A percentile compares a stretch with the other conserved stretches of the same genome.
Conservation (phyloP, 2,113 vertebrate genomes). For the Anguilla japonica region DNA sequence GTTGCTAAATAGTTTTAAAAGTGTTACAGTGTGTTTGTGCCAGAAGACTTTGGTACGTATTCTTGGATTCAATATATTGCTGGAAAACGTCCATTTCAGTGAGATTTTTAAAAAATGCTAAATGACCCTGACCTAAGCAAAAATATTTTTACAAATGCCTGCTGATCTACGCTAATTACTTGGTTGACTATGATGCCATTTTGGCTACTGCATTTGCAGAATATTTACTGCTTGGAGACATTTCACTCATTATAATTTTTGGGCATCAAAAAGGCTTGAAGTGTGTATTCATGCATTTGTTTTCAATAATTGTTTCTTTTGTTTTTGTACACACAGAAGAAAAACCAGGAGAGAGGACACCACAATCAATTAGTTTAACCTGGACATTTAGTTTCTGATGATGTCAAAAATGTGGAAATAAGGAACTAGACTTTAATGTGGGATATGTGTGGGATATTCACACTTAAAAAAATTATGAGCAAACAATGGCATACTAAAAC, state of each 20-base stretch:
- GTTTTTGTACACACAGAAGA: neutral
- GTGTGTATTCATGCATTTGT: neutral
- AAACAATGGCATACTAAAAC: no score
- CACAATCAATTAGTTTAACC: no score
- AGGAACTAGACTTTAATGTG: neutral
- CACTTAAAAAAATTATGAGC: no score
- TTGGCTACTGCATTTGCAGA: slow-evolving; percentile 24
- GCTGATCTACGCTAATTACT: slow-evolving; percentile 82
- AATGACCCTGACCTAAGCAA: slow-evolving; percentile 81
- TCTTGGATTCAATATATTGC: slow-evolving; percentile 85
- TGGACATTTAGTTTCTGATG: no score
- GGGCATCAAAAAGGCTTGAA: slow-evolving; percentile 37
- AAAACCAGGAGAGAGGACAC: no score
- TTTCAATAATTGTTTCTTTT: neutral
- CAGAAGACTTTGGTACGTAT: slow-evolving; percentile 87
- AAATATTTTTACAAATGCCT: slow-evolving; percentile 67
- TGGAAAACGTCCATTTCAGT: slow-evolving; percentile 81
- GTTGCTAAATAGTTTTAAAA: slow-evolving; percentile 94
- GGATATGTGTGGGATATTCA: neutral
- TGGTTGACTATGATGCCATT: slow-evolving; percentile 67
- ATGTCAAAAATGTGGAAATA: neutral
- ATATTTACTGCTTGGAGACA: slow-evolving; percentile 78
- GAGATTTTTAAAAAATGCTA: slow-evolving; percentile 82
- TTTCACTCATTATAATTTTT: slow-evolving; percentile 73
- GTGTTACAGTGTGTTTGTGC: slow-evolving; percentile 86